Conservation (phyloP, 2,888 invertebrate species). For the Autographa gamma region DNA sequence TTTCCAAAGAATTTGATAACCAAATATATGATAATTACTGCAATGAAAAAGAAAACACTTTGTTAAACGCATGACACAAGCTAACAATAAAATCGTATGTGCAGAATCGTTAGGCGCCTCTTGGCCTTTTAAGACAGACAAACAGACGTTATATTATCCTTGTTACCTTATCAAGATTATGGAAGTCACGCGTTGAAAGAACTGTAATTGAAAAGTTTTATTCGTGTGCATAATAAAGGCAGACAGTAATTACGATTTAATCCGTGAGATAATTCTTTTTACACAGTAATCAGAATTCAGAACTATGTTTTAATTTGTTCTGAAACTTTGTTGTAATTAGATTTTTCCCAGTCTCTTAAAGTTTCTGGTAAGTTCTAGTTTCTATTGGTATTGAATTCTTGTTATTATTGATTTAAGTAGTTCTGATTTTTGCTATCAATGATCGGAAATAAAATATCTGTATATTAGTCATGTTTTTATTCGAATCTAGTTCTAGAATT, state of each 20-base stretch:
- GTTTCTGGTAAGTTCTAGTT: background rate
- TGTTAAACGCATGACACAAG: no score
- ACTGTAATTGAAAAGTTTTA: background rate
- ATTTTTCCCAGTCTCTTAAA: background rate
- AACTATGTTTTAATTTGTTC: background rate
- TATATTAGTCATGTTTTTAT: no score
- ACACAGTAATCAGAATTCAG: no score
- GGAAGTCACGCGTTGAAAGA: background rate
- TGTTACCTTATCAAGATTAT: constrained; percentile 1
- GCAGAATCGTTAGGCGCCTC: no score
- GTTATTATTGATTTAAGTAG: background rate
- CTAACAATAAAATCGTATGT: no score
- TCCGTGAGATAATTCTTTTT: background rate
- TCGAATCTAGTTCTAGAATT: no score
- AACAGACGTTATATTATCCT: background rate
- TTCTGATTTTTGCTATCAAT: no score
- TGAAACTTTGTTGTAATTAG: no score
- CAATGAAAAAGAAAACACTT: no score
- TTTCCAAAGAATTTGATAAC: no score
- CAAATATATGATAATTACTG: no score
- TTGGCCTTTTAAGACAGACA: constrained; percentile 14
- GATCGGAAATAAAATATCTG: no score
- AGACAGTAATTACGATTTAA: background rate
- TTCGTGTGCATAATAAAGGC: background rate
- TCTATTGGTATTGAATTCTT: background rate